Evolutionary conservation across 2,888 invertebrate species (phyloP).

Genomic region (Caenorhabditis drosophilae): DNA sequence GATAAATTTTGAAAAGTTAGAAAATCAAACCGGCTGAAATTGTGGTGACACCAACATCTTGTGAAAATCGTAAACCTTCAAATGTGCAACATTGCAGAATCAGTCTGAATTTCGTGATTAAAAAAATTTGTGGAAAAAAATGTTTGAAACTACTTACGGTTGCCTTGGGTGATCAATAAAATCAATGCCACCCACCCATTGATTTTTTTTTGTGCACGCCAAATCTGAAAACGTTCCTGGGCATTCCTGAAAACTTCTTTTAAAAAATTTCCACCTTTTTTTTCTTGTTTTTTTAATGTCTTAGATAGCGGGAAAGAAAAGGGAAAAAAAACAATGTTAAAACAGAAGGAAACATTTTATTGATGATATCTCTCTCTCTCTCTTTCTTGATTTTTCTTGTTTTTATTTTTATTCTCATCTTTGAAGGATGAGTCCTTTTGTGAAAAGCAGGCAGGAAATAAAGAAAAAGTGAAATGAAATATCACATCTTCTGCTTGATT

Average conservation of each 20-base stretch:
- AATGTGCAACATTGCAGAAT: conserved; percentile 66
- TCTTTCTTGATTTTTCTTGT: too few relatives aligned
- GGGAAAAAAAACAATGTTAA: too few relatives aligned
- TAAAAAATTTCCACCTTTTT: not conserved
- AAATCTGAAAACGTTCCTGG: conserved; percentile 57
- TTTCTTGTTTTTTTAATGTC: not conserved
- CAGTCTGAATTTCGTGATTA: too few relatives aligned
- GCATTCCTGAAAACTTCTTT: conserved; percentile 56
- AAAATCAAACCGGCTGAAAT: conserved; percentile 47
- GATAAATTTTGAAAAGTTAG: not conserved
- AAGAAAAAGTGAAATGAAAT: too few relatives aligned
- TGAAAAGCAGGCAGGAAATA: not conserved
- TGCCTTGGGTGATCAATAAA: conserved; percentile 65
- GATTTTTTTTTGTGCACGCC: conserved; percentile 64
- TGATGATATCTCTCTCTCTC: too few relatives aligned
- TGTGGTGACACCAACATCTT: conserved; percentile 66
- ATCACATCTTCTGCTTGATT: too few relatives aligned
- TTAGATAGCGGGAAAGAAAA: too few relatives aligned
- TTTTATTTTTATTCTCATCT: not conserved
- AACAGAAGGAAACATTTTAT: too few relatives aligned
- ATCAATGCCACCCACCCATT: conserved; percentile 68
- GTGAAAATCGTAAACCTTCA: conserved; percentile 66
- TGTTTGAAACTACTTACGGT: conserved; percentile 48
- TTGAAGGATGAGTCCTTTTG: conserved; percentile 1
- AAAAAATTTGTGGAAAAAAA: not conserved